These are phyloP conservation scores for Tetraodon nigroviridis DNA, from an alignment of 2,113 vertebrate genomes.

Conservation along the genomic window DNA sequence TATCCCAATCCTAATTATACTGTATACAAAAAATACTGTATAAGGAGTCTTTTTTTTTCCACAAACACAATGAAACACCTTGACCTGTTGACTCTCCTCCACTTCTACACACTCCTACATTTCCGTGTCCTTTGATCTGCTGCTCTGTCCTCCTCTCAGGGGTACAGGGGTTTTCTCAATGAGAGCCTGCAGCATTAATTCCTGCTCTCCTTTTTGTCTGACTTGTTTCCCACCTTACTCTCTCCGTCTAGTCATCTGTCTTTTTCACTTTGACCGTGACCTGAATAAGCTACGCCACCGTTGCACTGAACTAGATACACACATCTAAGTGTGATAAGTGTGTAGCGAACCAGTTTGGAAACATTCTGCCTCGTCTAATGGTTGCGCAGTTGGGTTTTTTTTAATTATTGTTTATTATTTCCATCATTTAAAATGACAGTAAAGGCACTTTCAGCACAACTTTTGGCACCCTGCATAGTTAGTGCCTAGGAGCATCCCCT, in stretches of 20 bases:
- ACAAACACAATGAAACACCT: background rate
- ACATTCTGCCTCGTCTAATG: slow-evolving; percentile 11
- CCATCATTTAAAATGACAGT: too few species aligned
- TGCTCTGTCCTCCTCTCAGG: slow-evolving; percentile 10
- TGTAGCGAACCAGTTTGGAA: slow-evolving; percentile 15
- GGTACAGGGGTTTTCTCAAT: slow-evolving; percentile 34
- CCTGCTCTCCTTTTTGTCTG: slow-evolving; percentile 14
- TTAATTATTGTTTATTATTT: too few species aligned
- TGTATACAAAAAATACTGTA: too few species aligned
- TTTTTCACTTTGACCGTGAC: slow-evolving; percentile 66
- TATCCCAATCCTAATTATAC: too few species aligned
- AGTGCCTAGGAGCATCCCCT: too few species aligned
- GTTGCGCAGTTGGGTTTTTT: slow-evolving; percentile 19
- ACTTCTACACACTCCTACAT: background rate
- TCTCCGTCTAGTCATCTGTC: background rate
- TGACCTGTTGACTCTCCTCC: background rate
- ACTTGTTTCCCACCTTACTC: background rate
- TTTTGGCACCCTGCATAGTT: too few species aligned
- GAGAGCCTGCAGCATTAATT: slow-evolving; percentile 4
- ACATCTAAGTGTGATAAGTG: slow-evolving; percentile 26
- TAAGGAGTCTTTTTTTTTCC: background rate
- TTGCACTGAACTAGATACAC: slow-evolving; percentile 72
- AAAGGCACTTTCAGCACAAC: too few species aligned
- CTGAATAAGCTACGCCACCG: slow-evolving; percentile 61
- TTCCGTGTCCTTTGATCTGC: background rate